phyloP scores from a whole-genome alignment of 2,888 invertebrate species.

The Trichopria drosophilae region DNA sequence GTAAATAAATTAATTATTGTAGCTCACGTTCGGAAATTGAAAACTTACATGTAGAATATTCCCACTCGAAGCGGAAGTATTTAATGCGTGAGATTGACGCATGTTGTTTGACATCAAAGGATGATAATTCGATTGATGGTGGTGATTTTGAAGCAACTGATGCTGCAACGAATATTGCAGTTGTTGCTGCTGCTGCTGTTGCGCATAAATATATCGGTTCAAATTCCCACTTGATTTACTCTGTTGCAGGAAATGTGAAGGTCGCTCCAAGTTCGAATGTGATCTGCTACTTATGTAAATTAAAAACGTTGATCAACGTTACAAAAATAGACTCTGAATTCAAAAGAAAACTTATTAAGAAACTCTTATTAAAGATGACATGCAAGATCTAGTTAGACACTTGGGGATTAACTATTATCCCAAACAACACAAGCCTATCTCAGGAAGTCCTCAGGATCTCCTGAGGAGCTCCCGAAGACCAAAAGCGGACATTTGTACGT shows the following conservation, averaged over 20 bases:
- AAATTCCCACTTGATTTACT: constrained; percentile 76
- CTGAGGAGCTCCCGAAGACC: no score
- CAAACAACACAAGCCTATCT: no score
- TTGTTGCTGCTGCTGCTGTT: constrained; percentile 65
- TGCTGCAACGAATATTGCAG: constrained; percentile 45
- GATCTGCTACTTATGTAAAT: constrained; percentile 38
- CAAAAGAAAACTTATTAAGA: no score
- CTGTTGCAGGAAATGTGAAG: constrained; percentile 62
- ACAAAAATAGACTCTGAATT: no score
- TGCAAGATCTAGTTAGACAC: no score
- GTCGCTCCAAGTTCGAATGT: constrained; percentile 52
- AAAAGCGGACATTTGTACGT: no score
- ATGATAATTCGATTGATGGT: constrained; percentile 36
- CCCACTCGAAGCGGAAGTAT: constrained; percentile 66
- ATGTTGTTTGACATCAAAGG: constrained; percentile 39
- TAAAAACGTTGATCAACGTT: no score
- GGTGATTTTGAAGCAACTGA: constrained; percentile 41
- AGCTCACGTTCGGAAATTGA: no score
- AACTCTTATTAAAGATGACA: no score
- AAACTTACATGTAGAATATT: constrained; percentile 64
- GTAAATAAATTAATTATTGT: no score
- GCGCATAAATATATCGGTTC: constrained; percentile 53
- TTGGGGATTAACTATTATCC: no score
- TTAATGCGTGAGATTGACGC: constrained; percentile 48
- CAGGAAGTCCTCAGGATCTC: no score